These are phyloP conservation scores for Sarcoramphus papa DNA, from an alignment of 2,797 vertebrate genomes.

Conservation along the genomic window DNA sequence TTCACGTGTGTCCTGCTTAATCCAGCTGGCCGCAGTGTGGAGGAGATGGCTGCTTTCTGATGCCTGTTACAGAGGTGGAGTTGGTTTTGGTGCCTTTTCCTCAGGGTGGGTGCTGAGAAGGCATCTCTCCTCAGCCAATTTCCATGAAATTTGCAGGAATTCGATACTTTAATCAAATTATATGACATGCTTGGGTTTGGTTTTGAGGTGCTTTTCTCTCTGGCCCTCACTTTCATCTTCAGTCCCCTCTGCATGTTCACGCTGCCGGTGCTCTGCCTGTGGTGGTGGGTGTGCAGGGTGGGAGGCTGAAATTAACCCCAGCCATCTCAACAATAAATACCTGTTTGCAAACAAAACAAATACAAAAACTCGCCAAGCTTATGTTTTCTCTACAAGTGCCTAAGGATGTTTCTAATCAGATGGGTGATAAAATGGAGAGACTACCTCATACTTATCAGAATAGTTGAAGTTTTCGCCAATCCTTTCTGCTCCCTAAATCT, in stretches of 20 bases:
- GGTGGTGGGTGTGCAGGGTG: background rate
- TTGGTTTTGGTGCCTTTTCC: background rate
- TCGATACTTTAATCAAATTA: background rate
- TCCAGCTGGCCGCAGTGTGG: fast-evolving
- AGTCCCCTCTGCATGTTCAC: too few species aligned
- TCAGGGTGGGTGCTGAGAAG: background rate
- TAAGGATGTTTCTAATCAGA: background rate
- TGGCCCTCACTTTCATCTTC: background rate
- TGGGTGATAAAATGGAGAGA: background rate
- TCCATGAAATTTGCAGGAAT: background rate
- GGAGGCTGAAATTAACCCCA: background rate
- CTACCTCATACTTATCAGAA: background rate
- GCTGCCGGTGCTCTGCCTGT: background rate
- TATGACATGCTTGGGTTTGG: background rate
- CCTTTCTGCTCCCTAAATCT: background rate
- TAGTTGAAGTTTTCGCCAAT: background rate
- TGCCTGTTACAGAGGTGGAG: background rate
- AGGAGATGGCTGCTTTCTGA: background rate
- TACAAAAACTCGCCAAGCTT: background rate
- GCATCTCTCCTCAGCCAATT: background rate
- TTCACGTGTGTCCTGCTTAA: background rate
- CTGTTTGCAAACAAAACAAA: background rate
- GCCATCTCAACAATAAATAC: background rate
- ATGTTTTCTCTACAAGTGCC: background rate
- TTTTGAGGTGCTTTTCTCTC: background rate